Base-by-base conservation (phyloP, 2,888 invertebrate genomes). In the Oscheius sp. region DNA sequence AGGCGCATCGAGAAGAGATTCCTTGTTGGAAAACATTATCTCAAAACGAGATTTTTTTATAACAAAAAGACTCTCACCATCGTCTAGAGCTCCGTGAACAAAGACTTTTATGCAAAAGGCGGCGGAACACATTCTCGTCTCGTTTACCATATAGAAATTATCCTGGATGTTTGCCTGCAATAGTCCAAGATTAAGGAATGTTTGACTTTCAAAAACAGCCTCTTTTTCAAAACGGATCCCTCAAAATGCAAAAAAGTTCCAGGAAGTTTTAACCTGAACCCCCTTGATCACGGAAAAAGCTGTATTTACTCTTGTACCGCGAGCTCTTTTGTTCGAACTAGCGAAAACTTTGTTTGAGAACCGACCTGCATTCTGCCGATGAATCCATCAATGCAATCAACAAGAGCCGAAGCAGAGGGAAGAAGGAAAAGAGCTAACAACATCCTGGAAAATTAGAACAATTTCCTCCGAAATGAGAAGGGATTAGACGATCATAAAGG, bases 1-100 rank as follows among this genome's bases (percentile, higher is more conserved):
- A 80, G 2, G 78, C 80, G 65, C 80, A 80, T 4, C 80, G 57
- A 17, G 80, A 78, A 1, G 78, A 75, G 37, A 80, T 72, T 39
- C 80, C 80, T 46, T 78, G 78, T 57, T 78, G 80, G 45, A 73
- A 72, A 34, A 70, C 71, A 12, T 66, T 65, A 25, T 78, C 80
- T 80, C n/a, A 69, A 34, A 75, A 69, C 17, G 0, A 61, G 1
- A 23, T 29, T 15, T 39, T 39, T 3, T n/a, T 37, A 25, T 3
- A 25, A 2, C 6, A 34, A 20, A 3, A 33, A 33, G 10, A 4
- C 17, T n/a, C n/a, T 33, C 10, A 78, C 80, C 78, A 65, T 75
- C 76, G 65, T 78, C 78, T 2, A 74, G 25, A 0, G 80, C 80
- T 5, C 70, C 70, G 55, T 80, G 74, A 3, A 78, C 37, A n/a